Base-by-base conservation (phyloP, 2,113 vertebrate species). In the Pogonocichla stellata region DNA sequence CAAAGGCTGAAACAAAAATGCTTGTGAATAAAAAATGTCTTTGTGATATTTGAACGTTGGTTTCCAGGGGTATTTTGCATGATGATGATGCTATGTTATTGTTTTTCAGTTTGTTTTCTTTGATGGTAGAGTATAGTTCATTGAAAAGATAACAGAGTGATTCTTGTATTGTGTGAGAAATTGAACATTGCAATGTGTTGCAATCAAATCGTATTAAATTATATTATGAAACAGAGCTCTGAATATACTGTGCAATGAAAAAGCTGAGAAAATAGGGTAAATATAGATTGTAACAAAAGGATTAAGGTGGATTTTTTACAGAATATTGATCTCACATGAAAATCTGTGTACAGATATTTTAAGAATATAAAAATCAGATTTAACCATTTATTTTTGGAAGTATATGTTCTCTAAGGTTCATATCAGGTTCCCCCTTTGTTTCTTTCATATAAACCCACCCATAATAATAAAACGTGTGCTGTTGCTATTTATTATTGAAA, bases 21-120 rank as follows among this genome's bases (percentile, higher is more conserved):
- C 96, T 98, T 97, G 96, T 97, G 88, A 96, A 93, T 97, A 96
- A 95, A 94, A 97, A 94, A 91, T 92, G 91, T 97, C 88, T 96
- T 97, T 97, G 98, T 98, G 97, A 96, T 96, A 95, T 97, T 94
- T 96, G 97, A 98, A 94, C 61, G 92, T 97, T 97, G 97, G 95
- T 97, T 98, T 97, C 94, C 97, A 98, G 98, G 97, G 98, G 95
- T 98, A 98, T 97, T 98, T 98, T 98, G 98, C 98, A 98, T 98
- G 98, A 97, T 95, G 97, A 97, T 97, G 97, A 97, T 98, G 97
- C 97, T 98, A 93, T 95, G 95, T 91, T 96, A 95, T 73, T 96
- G 96, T 97, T 96, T 98, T 97, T 93, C 92, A 38, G 75, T 96
- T 98, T 97, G 96, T 90, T 97, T 98, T 96, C 92, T 98, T 97